Percentiles rank a stretch among this genome's conserved stretches.
Evolutionary conservation across 2,888 invertebrate genomes (phyloP).

Genomic region (Aphodius granarius): DNA sequence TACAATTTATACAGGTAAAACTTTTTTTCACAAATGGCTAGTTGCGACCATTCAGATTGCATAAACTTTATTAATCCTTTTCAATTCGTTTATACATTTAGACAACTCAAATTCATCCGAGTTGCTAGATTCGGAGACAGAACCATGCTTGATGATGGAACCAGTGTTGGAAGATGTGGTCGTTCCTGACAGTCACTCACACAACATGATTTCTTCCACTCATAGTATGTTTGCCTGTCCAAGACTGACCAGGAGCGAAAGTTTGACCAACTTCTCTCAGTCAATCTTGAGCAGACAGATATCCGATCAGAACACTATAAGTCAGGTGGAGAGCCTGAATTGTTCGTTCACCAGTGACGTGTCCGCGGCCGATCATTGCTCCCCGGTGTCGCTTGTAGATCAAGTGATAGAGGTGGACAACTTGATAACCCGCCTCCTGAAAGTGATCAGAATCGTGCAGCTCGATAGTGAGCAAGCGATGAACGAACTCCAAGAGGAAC

Average conservation of each 20-base stretch:
- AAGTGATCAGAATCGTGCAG: conserved; percentile 72
- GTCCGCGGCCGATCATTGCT: conserved; percentile 55
- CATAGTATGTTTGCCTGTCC: conserved; percentile 56
- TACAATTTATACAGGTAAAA: conserved; percentile 43
- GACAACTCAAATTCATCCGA: conserved; percentile 70
- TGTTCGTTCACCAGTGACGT: conserved; percentile 44
- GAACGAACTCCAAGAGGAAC: conserved; percentile 66
- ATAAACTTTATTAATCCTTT: no score
- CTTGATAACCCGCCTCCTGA: conserved; percentile 71
- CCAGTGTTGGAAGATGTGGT: conserved; percentile 70
- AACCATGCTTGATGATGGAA: conserved; percentile 81
- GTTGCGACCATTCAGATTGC: no score
- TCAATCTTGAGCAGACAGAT: conserved; percentile 72
- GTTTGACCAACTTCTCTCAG: conserved; percentile 76
- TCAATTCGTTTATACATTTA: conserved; percentile 45
- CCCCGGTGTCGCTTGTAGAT: conserved; percentile 66
- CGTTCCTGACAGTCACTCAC: conserved; percentile 66
- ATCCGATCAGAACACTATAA: conserved; percentile 43
- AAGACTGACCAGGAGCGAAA: conserved; percentile 58
- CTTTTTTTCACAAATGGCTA: neutral
- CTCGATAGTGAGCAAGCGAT: conserved; percentile 70
- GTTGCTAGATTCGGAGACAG: conserved; percentile 79
- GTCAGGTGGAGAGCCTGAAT: conserved; percentile 52
- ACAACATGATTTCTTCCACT: conserved; percentile 67
- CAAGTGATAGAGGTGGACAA: conserved; percentile 77